Evolutionary conservation across 1,140 invertebrate species (phyloP).

Genomic region (Cephus cinctus): DNA sequence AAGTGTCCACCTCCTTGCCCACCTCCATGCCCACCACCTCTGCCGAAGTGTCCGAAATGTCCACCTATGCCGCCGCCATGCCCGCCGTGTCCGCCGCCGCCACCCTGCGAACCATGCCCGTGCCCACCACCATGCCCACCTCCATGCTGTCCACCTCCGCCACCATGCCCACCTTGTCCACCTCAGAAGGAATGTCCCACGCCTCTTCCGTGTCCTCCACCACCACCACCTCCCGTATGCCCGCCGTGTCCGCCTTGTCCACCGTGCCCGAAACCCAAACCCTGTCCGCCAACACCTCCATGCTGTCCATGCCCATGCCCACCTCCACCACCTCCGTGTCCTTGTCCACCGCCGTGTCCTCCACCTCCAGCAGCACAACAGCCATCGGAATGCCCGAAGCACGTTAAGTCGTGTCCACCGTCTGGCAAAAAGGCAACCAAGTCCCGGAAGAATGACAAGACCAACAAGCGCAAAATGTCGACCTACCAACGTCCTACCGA

Average conservation of each 20-base stretch:
- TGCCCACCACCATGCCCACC: not conserved
- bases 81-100: not conserved
- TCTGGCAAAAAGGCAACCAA: not conserved
- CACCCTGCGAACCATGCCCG: conserved; percentile 2
- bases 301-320: not conserved
- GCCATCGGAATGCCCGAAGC: not conserved
- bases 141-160: not conserved
- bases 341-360: not conserved
- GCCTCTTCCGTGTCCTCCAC: conserved; percentile 6
- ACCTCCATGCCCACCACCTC: conserved; percentile 4
- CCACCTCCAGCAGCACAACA: not conserved
- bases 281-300: conserved; percentile 4
- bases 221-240: not conserved
- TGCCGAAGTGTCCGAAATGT: conserved; percentile 10
- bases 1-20: conserved; percentile 6
- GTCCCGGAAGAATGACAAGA: conserved; percentile 3
- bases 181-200: conserved; percentile 4
- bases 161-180: conserved; percentile 3
- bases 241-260: conserved; percentile 11
- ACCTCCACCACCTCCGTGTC: conserved; percentile 6
- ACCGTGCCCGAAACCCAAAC: not conserved
- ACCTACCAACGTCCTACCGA: conserved; percentile 4
- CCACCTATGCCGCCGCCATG: not conserved
- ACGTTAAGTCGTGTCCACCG: conserved; percentile 14
- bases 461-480: conserved; percentile 16